Evolutionary conservation across 2,888 invertebrate species (phyloP).

Genomic region (Agrotis puta): DNA sequence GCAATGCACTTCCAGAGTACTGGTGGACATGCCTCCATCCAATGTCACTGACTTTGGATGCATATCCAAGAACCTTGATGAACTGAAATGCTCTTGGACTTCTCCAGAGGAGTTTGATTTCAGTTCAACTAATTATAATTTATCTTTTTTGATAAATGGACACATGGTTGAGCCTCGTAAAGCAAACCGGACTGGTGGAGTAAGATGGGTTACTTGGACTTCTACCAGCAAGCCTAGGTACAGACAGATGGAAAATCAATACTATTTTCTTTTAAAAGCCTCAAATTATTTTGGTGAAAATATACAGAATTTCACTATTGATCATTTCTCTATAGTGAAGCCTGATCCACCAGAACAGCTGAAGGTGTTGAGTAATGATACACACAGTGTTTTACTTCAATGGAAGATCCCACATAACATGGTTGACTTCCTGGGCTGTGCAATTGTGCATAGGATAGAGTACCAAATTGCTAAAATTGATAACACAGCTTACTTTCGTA

Average conservation of each 20-base stretch:
- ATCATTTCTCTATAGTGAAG: slow-evolving; percentile 90
- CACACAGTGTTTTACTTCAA: slow-evolving; percentile 82
- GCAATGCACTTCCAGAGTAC: slow-evolving; percentile 77
- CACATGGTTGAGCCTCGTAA: slow-evolving; percentile 69
- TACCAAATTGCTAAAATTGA: slow-evolving; percentile 89
- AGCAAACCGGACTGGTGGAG: slow-evolving; percentile 64
- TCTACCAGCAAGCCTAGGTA: slow-evolving; percentile 82
- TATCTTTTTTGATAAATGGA: slow-evolving; percentile 77
- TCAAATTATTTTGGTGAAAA: slow-evolving; percentile 92
- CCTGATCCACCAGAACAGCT: slow-evolving; percentile 79
- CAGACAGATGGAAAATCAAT: slow-evolving; percentile 84
- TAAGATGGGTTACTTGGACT: slow-evolving; percentile 79
- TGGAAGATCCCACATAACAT: slow-evolving; percentile 84
- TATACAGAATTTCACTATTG: slow-evolving; percentile 88
- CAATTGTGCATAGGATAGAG: slow-evolving; percentile 84
- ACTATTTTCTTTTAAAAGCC: slow-evolving; percentile 91
- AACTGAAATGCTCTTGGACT: slow-evolving; percentile 94
- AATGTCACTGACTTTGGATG: slow-evolving; percentile 94
- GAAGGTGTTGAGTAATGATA: slow-evolving; percentile 73
- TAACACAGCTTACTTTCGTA: slow-evolving; percentile 82
- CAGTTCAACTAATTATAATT: slow-evolving; percentile 74
- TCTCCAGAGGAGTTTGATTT: slow-evolving; percentile 84
- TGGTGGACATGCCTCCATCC: slow-evolving; percentile 91
- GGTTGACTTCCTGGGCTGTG: slow-evolving; percentile 78
- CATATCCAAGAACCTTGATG: slow-evolving; percentile 93